A percentile compares a stretch with the other conserved stretches of the same genome.
phyloP scores from a whole-genome alignment of 2,797 vertebrate species.

The Neosilurus mollespiculum region DNA sequence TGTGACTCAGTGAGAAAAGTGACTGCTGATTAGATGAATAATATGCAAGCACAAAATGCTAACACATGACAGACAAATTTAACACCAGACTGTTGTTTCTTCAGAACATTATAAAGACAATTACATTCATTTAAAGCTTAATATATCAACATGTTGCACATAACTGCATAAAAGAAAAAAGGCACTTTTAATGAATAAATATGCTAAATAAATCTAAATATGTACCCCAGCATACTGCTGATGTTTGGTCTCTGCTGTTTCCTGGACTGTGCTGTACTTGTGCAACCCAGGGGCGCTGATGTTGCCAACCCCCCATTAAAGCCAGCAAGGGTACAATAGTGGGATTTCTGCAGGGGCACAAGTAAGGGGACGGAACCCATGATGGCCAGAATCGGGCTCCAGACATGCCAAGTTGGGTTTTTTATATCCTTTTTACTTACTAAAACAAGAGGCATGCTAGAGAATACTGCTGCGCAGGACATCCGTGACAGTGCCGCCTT shows the following conservation, averaged over 20 bases:
- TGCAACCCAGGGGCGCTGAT: conserved; percentile 4
- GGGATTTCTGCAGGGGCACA: conserved; percentile 33
- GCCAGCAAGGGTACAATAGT: background rate
- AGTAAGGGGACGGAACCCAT: conserved; percentile 15
- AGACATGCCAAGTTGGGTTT: conserved; percentile 23
- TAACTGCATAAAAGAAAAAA: background rate
- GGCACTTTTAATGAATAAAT: background rate
- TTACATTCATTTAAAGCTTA: background rate
- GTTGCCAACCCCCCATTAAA: background rate
- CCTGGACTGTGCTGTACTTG: conserved; percentile 30
- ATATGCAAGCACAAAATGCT: background rate
- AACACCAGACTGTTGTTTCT: background rate
- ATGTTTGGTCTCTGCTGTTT: conserved; percentile 27
- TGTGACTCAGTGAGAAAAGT: background rate
- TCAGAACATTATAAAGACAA: background rate
- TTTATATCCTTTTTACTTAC: conserved; percentile 12
- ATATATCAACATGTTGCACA: background rate
- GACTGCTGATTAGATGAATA: background rate
- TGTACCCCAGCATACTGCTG: background rate
- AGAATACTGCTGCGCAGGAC: conserved; percentile 14
- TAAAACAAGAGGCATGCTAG: conserved; percentile 32
- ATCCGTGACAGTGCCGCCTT: conserved; percentile 33
- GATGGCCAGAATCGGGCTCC: conserved; percentile 20
- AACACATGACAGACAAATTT: background rate
- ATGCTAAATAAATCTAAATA: background rate